Base-by-base conservation (phyloP, 1,140 invertebrate genomes). In the Drosophila ambigua region DNA sequence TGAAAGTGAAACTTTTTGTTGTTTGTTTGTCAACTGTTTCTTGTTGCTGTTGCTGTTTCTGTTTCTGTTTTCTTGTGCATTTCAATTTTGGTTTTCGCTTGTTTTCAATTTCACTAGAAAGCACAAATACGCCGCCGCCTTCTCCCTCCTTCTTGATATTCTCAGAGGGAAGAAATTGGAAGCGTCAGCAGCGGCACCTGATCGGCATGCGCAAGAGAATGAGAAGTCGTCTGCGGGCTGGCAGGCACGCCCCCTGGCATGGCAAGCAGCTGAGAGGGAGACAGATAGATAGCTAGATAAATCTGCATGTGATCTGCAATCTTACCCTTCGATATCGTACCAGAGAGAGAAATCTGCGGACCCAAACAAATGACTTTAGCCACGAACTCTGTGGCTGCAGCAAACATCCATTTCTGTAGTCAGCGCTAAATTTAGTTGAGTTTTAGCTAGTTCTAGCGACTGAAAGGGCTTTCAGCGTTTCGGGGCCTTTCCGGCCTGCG, bases 61-160 rank as follows among this genome's bases (percentile, higher is more conserved):
- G 16, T 16, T 16, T 16, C 16, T 16, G 16, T 16, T 16, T 45
- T 7, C 4, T 43, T 55, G 35, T 63, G 31, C 31, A 35, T 64
- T 62, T 15, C 43, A 35, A 45, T 55, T 23, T 23, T 49, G 79
- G 59, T 76, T 79, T 77, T 79, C 76, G 77, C 84, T 76, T 87
- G 82, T 88, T 87, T 87, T 87, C 82, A 87, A 87, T 87, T 87
- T 87, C 82, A 87, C 78, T 87, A 79, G 83, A 87, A 87, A 88
- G 83, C 82, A 63, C 44, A 45, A 53, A 67, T 53, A 65, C 15
- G 16, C 5, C 28, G 4, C 13, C 20, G 2, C 20, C 20, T 20
- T 1, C 20, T 0, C 1, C 5, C 45, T 26, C 46, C 79, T 52
- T 87, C 60, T 88, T 82, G 71, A 82, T 88, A 87, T 87, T 87